Base-by-base conservation (phyloP, 2,113 vertebrate species). In the Anolis carolinensis region DNA sequence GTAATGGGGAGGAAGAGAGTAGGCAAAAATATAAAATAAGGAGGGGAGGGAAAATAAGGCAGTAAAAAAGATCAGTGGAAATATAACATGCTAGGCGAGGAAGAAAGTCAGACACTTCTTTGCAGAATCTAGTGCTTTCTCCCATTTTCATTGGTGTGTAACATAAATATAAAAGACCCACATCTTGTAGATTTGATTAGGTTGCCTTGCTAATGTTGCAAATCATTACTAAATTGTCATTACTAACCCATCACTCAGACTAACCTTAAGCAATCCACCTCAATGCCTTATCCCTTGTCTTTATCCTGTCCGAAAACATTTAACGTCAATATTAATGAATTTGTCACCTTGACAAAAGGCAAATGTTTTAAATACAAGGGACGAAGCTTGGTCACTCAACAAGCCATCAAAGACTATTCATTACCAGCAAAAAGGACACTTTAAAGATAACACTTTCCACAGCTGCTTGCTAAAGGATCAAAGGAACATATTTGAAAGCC, bases 21-120 rank as follows among this genome's bases (percentile, higher is more conserved):
- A 74, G 48, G 81, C 52, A 63, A 83, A 93, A 90, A 92, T 80
- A 55, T 44, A 34, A 93, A 63, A 20, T 63, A 87, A 52, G n/a
- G 74, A 93, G 86, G 88, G 82, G 92, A 86, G 62, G 82, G 85
- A 94, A 92, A 84, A 65, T 48, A 84, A 30, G 36, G 21, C 1
- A 65, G 36, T 65, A 32, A 75, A 48, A 76, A 4, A n/a, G n/a
- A n/a, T n/a, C n/a, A n/a, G n/a, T n/a, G 50, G 32, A 75, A 84
- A 65, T 63, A 7, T 34, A 84, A 27, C 62, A 65, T 59, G 34
- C 39, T 74, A 65, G 36, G 4, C 59, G 63, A 65, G 62, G 59
- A 84, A 65, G 63, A 10, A 21, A 75, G 30, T 65, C 10, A 76
- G 65, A 14, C 73, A 14, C 11, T 10, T 63, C 55, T 83, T 44